phyloP scores from a whole-genome alignment of 2,113 vertebrate genomes.

The Petaurus breviceps region DNA sequence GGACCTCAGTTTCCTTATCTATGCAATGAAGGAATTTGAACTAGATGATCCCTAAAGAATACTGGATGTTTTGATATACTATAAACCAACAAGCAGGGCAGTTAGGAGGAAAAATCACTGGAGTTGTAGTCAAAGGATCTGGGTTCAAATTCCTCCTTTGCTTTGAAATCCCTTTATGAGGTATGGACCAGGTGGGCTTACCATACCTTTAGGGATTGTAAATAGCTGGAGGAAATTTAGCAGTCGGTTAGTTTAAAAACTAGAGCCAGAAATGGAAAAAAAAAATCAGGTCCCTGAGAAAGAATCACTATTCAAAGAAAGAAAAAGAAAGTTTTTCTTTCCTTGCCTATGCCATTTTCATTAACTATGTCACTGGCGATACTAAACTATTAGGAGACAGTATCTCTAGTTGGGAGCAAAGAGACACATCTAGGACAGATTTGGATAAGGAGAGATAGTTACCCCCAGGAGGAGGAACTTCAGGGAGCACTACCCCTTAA shows the following conservation, averaged over 20 bases:
- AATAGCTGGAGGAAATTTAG: not conserved
- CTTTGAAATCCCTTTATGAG: not conserved
- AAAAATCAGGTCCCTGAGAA: not conserved
- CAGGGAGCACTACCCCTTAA: not conserved
- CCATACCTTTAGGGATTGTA: not conserved
- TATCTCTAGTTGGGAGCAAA: not conserved
- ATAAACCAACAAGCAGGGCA: not conserved
- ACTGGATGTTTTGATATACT: not conserved
- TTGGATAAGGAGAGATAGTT: not conserved
- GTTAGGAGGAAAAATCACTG: not conserved
- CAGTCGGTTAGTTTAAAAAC: not conserved
- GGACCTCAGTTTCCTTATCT: not conserved
- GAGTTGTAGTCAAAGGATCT: too few relatives aligned
- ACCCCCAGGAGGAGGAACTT: not conserved
- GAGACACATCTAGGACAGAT: not conserved
- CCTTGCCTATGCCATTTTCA: not conserved
- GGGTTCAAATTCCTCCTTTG: not conserved
- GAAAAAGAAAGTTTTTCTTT: not conserved
- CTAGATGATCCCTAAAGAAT: not conserved
- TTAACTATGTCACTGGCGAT: not conserved
- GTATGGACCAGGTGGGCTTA: not conserved
- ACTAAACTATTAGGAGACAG: not conserved
- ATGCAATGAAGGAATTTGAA: not conserved
- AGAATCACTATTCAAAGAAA: not conserved
- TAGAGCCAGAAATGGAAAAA: not conserved